Evolutionary conservation across 2,797 vertebrate species (phyloP).

Genomic region (Hyperoplus lanceolatus): DNA sequence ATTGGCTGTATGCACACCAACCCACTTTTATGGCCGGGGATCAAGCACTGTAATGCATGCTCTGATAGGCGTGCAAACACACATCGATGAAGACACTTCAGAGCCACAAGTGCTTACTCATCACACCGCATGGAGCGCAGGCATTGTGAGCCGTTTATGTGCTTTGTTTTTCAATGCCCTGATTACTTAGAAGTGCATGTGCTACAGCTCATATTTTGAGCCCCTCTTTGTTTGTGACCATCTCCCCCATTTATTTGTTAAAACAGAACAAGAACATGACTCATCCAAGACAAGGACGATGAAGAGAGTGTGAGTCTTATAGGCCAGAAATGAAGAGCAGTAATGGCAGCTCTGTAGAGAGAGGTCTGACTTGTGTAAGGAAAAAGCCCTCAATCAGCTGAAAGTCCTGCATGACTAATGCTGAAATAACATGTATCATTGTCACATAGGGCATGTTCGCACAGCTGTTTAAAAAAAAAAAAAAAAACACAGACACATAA

Average conservation of each 20-base stretch:
- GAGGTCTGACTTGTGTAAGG: conserved; percentile 43
- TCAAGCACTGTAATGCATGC: conserved; percentile 66
- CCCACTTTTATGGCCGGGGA: conserved; percentile 72
- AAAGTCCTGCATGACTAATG: conserved; percentile 73
- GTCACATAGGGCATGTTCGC: conserved; percentile 70
- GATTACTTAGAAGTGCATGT: conserved; percentile 49
- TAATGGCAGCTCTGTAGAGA: conserved; percentile 36
- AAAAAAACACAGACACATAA: conserved; percentile 37
- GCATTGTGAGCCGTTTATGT: conserved; percentile 49
- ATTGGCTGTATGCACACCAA: conserved; percentile 54
- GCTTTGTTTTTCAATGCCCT: conserved; percentile 62
- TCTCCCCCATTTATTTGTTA: conserved; percentile 68
- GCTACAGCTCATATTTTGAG: conserved; percentile 35
- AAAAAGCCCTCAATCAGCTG: conserved; percentile 69
- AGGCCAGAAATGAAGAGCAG: conserved; percentile 57
- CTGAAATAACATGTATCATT: conserved; percentile 75
- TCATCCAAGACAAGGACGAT: conserved; percentile 57
- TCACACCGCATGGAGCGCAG: conserved; percentile 42
- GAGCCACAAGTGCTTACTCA: conserved; percentile 71
- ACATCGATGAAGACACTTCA: conserved; percentile 52
- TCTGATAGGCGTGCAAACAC: conserved; percentile 53
- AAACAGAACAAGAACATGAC: conserved; percentile 59
- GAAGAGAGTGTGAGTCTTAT: conserved; percentile 42
- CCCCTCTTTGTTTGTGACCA: not conserved
- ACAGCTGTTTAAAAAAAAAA: conserved; percentile 41